These are phyloP conservation scores for Hylaeus volcanicus DNA, from an alignment of 1,140 invertebrate genomes.

Conservation along the genomic window DNA sequence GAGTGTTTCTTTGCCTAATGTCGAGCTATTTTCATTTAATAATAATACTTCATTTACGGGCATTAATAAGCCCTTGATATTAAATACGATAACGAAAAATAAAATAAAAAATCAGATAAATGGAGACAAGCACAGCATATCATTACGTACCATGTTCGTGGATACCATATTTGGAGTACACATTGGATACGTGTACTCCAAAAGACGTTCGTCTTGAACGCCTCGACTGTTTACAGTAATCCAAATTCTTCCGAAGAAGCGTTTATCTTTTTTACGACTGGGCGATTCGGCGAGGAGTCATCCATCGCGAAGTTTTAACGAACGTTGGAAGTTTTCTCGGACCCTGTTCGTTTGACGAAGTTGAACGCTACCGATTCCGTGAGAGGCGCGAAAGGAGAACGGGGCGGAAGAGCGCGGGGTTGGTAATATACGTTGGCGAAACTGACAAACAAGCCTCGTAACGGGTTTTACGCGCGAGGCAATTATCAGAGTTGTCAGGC, in stretches of 20 bases:
- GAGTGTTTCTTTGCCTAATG: too few relatives aligned
- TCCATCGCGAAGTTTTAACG: background rate
- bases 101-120: too few relatives aligned
- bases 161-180: too few relatives aligned
- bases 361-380: slow-evolving; percentile 2
- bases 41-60: too few relatives aligned
- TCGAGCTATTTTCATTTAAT: too few relatives aligned
- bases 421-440: slow-evolving; percentile 60
- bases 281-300: background rate
- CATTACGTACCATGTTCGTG: too few relatives aligned
- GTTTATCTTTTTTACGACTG: background rate
- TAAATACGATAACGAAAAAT: too few relatives aligned
- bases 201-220: too few relatives aligned
- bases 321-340: slow-evolving; percentile 21
- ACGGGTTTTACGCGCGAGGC: slow-evolving; percentile 76
- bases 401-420: background rate
- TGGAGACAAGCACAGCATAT: too few relatives aligned
- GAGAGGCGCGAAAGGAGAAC: slow-evolving; percentile 1
- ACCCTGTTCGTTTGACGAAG: slow-evolving; percentile 12
- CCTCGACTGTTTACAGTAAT: too few relatives aligned
- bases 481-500: slow-evolving; percentile 79
- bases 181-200: too few relatives aligned
- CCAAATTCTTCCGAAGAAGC: background rate
- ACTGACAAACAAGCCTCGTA: slow-evolving; percentile 71
- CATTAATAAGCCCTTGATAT: too few relatives aligned